Conservation (phyloP, 2,797 vertebrate species). For the Chaetodon trifasciatus region DNA sequence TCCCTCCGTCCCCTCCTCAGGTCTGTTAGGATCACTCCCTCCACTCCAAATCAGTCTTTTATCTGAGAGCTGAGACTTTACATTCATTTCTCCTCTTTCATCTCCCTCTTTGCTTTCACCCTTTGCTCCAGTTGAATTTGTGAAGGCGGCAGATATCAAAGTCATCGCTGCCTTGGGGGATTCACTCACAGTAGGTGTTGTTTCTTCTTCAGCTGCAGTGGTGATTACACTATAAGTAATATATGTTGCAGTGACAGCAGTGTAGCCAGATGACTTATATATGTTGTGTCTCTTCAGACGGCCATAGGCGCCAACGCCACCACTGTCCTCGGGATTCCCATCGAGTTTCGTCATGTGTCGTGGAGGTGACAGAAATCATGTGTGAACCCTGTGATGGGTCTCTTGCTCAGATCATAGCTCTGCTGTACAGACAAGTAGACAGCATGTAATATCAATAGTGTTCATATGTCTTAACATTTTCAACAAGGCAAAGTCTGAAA, state of each 20-base stretch:
- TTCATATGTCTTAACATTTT: not conserved
- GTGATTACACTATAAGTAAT: not conserved
- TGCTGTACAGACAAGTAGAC: not conserved
- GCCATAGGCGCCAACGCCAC: slow-evolving; percentile 87
- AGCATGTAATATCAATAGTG: not conserved
- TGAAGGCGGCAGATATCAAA: slow-evolving; percentile 92
- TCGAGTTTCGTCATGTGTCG: slow-evolving; percentile 87
- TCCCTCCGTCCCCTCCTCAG: slow-evolving; percentile 82
- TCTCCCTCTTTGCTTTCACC: not conserved
- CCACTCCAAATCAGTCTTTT: not conserved
- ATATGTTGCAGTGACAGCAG: not conserved
- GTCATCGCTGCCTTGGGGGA: slow-evolving; percentile 94
- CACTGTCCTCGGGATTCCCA: slow-evolving; percentile 84
- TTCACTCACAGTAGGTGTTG: slow-evolving; percentile 91
- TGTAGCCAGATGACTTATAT: not conserved
- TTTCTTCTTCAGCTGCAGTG: not conserved
- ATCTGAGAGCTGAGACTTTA: not conserved
- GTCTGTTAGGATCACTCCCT: slow-evolving; percentile 58
- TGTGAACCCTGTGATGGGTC: not conserved
- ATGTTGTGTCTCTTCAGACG: slow-evolving; percentile 71
- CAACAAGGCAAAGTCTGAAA: not conserved
- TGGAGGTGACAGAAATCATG: slow-evolving; percentile 81
- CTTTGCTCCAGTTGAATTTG: slow-evolving; percentile 87
- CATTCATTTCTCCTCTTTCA: slow-evolving; percentile 32
- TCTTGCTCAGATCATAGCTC: not conserved